Percentiles rank a stretch among this genome's conserved stretches.
phyloP scores from a whole-genome alignment of 2,888 invertebrate species.

The Hirtodrosophila histrioides region DNA sequence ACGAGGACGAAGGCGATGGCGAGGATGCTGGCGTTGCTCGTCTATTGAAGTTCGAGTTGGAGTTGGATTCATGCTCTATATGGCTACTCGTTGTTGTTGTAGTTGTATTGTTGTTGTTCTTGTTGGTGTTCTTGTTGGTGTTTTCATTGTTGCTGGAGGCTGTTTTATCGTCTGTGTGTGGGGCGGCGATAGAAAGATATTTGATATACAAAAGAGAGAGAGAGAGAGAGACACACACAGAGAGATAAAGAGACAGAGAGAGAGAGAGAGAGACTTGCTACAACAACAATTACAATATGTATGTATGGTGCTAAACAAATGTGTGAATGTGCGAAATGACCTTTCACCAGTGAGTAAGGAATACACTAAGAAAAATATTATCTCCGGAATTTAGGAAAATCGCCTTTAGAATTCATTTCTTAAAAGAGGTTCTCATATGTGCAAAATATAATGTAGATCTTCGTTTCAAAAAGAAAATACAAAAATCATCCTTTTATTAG shows the following conservation, averaged over 20 bases:
- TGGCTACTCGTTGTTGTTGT: constrained; percentile 39
- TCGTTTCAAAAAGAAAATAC: too few species aligned
- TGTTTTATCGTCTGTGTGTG: constrained; percentile 60
- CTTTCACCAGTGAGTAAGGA: constrained; percentile 39
- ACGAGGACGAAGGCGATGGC: constrained; percentile 22
- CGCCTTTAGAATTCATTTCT: too few species aligned
- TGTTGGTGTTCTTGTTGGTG: constrained; percentile 21
- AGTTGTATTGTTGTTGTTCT: constrained; percentile 23
- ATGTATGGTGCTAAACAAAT: constrained; percentile 22
- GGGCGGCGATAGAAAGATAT: constrained; percentile 54
- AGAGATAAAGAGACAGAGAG: constrained; percentile 34
- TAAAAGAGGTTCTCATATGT: neutral
- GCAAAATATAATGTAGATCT: too few species aligned
- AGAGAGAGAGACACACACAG: constrained; percentile 23
- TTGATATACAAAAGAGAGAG: constrained; percentile 52
- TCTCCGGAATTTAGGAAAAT: too few species aligned
- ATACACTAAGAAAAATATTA: constrained; percentile 15
- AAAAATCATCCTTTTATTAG: too few species aligned
- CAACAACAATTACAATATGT: constrained; percentile 47
- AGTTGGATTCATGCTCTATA: constrained; percentile 34
- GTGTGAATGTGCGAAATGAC: constrained; percentile 24
- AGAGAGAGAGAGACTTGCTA: constrained; percentile 34
- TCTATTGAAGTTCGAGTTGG: constrained; percentile 33
- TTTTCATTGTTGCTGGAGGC: constrained; percentile 21
- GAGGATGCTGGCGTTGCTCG: constrained; percentile 20